A percentile compares a stretch with the other conserved stretches of the same genome.
Evolutionary conservation across 2,888 invertebrate genomes (phyloP).

Genomic region (Trypoxylon attenuatum): DNA sequence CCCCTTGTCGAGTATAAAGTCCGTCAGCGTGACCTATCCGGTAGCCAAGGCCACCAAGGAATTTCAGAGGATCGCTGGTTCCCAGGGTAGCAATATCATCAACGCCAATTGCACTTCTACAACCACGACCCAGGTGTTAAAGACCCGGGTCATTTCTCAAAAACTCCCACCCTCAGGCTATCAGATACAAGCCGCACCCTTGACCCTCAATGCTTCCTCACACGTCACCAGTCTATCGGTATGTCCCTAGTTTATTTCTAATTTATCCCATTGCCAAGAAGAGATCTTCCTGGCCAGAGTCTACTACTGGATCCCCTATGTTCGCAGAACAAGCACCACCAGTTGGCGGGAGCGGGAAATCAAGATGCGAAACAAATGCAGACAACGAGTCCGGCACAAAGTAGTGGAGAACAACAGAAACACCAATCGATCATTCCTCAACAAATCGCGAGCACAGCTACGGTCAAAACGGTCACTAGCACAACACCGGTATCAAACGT

Average conservation of each 20-base stretch:
- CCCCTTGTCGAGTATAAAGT: slow-evolving; percentile 47
- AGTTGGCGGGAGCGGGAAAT: slow-evolving; percentile 47
- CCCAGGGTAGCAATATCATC: slow-evolving; percentile 27
- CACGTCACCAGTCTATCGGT: slow-evolving; percentile 32
- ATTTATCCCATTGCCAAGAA: slow-evolving; percentile 25
- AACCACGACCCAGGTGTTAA: slow-evolving; percentile 57
- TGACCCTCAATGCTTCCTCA: slow-evolving; percentile 36
- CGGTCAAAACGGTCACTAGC: slow-evolving; percentile 53
- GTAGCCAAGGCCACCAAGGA: slow-evolving; percentile 53
- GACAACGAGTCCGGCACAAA: too few relatives aligned
- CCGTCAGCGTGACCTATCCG: slow-evolving; percentile 57
- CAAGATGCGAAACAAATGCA: slow-evolving; percentile 41
- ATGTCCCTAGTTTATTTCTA: slow-evolving; percentile 32
- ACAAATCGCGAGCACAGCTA: slow-evolving; percentile 38
- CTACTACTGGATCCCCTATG: slow-evolving; percentile 29
- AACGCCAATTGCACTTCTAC: slow-evolving; percentile 31
- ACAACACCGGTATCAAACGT: slow-evolving; percentile 54
- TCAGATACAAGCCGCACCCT: slow-evolving; percentile 39
- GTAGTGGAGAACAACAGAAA: slow-evolving; percentile 49
- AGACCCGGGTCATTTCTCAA: slow-evolving; percentile 62
- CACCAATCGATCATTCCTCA: slow-evolving; percentile 50
- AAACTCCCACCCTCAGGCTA: slow-evolving; percentile 50
- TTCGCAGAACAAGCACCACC: slow-evolving; percentile 48
- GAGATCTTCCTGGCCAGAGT: slow-evolving; percentile 24
- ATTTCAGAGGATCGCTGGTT: slow-evolving; percentile 42